Evolutionary conservation across 2,797 vertebrate species (phyloP).

Genomic region (Sebastes melanostomus): DNA sequence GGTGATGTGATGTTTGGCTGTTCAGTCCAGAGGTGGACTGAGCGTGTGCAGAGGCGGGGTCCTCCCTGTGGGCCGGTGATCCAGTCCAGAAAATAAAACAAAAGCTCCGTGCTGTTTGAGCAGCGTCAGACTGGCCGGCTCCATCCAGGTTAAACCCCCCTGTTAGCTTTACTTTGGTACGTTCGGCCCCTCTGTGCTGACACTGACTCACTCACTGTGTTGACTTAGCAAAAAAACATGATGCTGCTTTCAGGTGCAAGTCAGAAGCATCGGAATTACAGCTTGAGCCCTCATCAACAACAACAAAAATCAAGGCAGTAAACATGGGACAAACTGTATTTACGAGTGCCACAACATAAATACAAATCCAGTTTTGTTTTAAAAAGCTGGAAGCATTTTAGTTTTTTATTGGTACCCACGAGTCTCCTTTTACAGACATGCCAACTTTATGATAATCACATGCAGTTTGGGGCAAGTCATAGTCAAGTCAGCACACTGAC

Average conservation of each 20-base stretch:
- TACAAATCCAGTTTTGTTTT: too few relatives aligned
- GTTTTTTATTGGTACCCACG: too few relatives aligned
- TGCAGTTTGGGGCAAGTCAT: too few relatives aligned
- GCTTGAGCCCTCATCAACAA: background rate
- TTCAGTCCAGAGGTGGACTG: background rate
- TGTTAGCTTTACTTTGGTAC: background rate
- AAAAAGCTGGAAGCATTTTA: too few relatives aligned
- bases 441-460: too few relatives aligned
- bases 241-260: background rate
- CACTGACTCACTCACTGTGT: background rate
- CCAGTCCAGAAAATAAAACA: background rate
- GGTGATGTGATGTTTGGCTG: background rate
- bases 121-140: background rate
- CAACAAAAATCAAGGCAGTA: background rate
- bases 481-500: too few relatives aligned
- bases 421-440: too few relatives aligned
- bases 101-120: background rate
- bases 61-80: background rate
- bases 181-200: background rate
- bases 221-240: background rate
- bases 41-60: background rate
- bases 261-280: background rate
- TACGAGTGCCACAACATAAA: too few relatives aligned
- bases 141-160: background rate
- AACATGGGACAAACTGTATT: background rate